Conservation (phyloP, 2,113 vertebrate genomes). For the Syngnathoides biaculeatus region DNA sequence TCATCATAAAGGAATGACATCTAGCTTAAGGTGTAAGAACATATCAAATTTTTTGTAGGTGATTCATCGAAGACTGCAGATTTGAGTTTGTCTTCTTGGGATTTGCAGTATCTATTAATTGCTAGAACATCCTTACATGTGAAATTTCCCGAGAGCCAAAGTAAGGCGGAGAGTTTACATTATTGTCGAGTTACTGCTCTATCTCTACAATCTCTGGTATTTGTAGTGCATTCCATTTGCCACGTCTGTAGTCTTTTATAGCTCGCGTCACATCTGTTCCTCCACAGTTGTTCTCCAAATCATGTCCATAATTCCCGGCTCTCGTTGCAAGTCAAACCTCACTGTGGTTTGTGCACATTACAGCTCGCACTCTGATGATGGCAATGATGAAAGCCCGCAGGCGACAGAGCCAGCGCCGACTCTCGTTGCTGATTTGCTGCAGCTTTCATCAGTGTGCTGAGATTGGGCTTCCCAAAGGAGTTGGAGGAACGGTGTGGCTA, state of each 20-base stretch:
- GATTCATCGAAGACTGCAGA: too few relatives aligned
- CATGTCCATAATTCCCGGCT: background rate
- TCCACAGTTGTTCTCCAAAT: background rate
- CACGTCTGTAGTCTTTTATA: background rate
- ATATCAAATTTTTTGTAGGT: too few relatives aligned
- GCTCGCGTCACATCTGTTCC: conserved; percentile 12
- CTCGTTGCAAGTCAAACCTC: background rate
- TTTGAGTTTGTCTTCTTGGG: too few relatives aligned
- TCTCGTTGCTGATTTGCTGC: conserved; percentile 33
- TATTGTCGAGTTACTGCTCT: background rate
- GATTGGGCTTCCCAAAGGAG: conserved; percentile 41
- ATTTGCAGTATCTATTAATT: too few relatives aligned
- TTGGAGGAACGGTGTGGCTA: conserved; percentile 31
- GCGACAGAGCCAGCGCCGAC: conserved; percentile 17
- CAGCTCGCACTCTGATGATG: conserved; percentile 15
- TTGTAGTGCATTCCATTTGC: background rate
- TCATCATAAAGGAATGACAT: too few relatives aligned
- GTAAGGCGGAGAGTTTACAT: background rate
- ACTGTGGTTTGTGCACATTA: background rate
- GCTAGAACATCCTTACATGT: background rate
- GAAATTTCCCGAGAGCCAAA: background rate
- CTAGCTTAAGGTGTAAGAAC: too few relatives aligned
- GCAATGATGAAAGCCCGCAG: conserved; percentile 31
- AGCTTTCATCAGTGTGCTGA: conserved; percentile 48
- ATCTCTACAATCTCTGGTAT: background rate